These are phyloP conservation scores for Andrena flavipes DNA, from an alignment of 2,888 invertebrate species.

Conservation along the genomic window DNA sequence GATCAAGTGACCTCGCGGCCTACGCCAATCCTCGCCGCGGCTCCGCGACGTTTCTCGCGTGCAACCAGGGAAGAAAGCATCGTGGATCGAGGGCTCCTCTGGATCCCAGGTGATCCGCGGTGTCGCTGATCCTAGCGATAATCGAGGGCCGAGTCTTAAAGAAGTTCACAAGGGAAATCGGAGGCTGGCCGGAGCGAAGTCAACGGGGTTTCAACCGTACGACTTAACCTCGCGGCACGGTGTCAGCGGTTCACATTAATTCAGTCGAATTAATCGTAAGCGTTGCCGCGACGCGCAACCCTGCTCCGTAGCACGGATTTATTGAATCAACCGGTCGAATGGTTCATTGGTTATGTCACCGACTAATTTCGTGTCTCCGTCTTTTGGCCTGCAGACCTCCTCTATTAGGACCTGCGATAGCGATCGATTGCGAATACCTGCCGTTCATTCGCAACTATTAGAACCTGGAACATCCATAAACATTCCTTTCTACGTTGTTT, in stretches of 20 bases:
- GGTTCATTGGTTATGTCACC: conserved; percentile 80
- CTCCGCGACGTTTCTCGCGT: conserved; percentile 41
- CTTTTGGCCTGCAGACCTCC: conserved; percentile 29
- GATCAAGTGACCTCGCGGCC: conserved; percentile 82
- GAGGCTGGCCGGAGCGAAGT: neutral
- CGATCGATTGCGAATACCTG: neutral
- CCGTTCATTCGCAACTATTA: too few relatives aligned
- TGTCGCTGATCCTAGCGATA: neutral
- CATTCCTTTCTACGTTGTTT: too few relatives aligned
- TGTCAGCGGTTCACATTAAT: conserved; percentile 83
- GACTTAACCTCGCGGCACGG: conserved; percentile 75
- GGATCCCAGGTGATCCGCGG: neutral
- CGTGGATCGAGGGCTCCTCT: neutral
- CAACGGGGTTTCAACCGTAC: conserved; percentile 58
- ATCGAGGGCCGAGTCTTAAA: neutral
- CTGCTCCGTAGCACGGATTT: conserved; percentile 82
- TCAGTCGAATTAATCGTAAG: conserved; percentile 82
- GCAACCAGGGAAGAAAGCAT: conserved; percentile 27
- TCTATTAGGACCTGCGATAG: neutral
- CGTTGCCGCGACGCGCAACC: conserved; percentile 79
- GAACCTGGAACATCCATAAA: too few relatives aligned
- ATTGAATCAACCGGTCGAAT: conserved; percentile 84
- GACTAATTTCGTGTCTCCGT: conserved; percentile 44
- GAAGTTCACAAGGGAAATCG: neutral
- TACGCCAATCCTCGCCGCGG: conserved; percentile 74